These are phyloP conservation scores for Machimus atricapillus DNA, from an alignment of 2,888 invertebrate genomes.

Conservation along the genomic window DNA sequence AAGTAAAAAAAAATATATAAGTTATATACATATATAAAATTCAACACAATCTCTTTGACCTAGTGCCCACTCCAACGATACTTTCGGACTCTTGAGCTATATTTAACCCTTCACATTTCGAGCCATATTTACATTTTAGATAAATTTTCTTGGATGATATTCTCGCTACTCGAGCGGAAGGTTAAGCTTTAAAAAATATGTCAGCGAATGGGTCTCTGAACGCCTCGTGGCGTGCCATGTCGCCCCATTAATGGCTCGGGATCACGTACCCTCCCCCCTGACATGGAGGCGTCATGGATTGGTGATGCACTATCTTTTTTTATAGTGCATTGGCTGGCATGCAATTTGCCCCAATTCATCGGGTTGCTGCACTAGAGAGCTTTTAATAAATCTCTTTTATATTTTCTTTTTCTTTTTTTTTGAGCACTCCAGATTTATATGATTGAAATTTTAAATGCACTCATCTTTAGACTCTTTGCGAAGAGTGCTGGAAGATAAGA, in stretches of 20 bases:
- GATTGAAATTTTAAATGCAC: neutral
- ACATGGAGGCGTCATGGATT: neutral
- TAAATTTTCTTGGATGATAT: neutral
- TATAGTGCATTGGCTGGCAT: neutral
- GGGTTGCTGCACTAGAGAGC: neutral
- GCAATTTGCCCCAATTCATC: neutral
- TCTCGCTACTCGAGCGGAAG: neutral
- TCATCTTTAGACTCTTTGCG: neutral
- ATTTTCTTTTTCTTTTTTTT: neutral
- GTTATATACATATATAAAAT: neutral
- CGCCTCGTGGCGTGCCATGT: neutral
- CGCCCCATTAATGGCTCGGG: neutral
- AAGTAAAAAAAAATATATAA: neutral
- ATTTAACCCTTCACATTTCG: slow-evolving; percentile 20
- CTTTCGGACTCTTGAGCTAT: slow-evolving; percentile 4
- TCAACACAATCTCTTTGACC: slow-evolving; percentile 24
- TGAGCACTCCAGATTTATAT: neutral
- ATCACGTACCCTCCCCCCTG: neutral
- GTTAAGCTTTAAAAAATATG: neutral
- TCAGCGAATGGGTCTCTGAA: neutral
- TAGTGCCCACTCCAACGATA: slow-evolving; percentile 9
- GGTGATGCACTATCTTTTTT: neutral
- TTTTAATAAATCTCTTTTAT: neutral
- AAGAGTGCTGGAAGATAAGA: neutral
- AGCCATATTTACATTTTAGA: slow-evolving; percentile 18